Conservation (phyloP, 2,888 invertebrate species). For the Erebia aethiops region DNA sequence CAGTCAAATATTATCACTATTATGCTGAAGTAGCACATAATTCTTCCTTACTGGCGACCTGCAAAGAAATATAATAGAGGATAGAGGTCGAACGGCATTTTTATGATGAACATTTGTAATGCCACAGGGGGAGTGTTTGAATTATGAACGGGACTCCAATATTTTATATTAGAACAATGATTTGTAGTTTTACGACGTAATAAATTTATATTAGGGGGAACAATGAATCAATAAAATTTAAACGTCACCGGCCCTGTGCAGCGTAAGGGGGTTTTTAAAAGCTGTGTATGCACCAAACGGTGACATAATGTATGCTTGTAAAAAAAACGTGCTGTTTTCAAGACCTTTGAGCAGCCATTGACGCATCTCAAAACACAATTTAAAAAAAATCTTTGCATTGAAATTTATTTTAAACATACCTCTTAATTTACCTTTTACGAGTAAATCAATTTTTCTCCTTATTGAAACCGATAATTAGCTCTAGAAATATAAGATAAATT, state of each 20-base stretch:
- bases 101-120: constrained; percentile 34
- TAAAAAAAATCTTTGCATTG: too few relatives aligned
- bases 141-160: constrained; percentile 8
- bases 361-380: too few relatives aligned
- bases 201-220: constrained; percentile 12
- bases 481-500: too few relatives aligned
- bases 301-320: too few relatives aligned
- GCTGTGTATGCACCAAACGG: too few relatives aligned
- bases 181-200: constrained; percentile 14
- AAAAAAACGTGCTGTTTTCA: too few relatives aligned
- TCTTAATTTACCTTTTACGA: too few relatives aligned
- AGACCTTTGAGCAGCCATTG: too few relatives aligned
- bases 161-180: constrained; percentile 16
- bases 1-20: constrained; percentile 69
- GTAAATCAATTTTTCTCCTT: too few relatives aligned
- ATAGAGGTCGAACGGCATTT: constrained; percentile 31
- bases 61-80: constrained; percentile 48
- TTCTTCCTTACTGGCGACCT: constrained; percentile 47
- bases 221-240: background rate
- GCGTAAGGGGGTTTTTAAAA: too few relatives aligned
- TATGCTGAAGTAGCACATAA: constrained; percentile 69
- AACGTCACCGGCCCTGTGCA: background rate
- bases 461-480: too few relatives aligned
- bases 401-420: too few relatives aligned
- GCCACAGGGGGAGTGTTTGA: constrained; percentile 16